Base-by-base conservation (phyloP, 2,113 vertebrate genomes). In the Xenus cinereus region DNA sequence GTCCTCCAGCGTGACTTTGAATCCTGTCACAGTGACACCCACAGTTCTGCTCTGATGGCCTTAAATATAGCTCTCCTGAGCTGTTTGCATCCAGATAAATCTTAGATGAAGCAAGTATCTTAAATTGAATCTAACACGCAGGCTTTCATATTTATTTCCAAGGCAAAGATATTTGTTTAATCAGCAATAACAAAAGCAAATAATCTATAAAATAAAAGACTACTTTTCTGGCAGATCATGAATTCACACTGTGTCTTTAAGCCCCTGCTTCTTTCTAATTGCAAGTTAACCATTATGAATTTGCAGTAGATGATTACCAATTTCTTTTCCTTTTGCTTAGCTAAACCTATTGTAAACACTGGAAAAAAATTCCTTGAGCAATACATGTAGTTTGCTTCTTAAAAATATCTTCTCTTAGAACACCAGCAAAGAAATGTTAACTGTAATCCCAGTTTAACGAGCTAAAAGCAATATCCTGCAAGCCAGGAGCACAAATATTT, bases 321-420 rank as follows among this genome's bases (percentile, higher is more conserved):
- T 74, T 95, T 93, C 6, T 89, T 87, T 66, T 93, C 56, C 62
- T 93, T 66, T 74, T 75, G 33, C n/a, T 93, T 93, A 74, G 16
- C 60, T 75, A 84, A 93, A 86, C 20, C 14, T n/a, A 32, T 8
- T 22, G 37, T 27, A 68, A 94, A 76, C 27, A 56, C 1, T 9
- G 7, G 12, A 41, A 43, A 21, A 43, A n/a, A 56, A 32, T 20
- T 63, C 77, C 60, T 86, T 37, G 14, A 89, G 46, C 60, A 89
- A 72, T 14, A 37, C 14, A 50, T 19, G 15, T 14, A 60, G 28
- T 60, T 75, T 48, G 62, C 50, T 53, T 79, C 81, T 50, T 66
- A 89, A 80, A 89, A 53, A 23, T 7, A 62, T 6, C 60, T 80
- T 84, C 21, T 43, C 28, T 82, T 50, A 10, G 13, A 92, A 87